These are phyloP conservation scores for Oostethus manadensis DNA, from an alignment of 2,113 vertebrate species.

Conservation along the genomic window DNA sequence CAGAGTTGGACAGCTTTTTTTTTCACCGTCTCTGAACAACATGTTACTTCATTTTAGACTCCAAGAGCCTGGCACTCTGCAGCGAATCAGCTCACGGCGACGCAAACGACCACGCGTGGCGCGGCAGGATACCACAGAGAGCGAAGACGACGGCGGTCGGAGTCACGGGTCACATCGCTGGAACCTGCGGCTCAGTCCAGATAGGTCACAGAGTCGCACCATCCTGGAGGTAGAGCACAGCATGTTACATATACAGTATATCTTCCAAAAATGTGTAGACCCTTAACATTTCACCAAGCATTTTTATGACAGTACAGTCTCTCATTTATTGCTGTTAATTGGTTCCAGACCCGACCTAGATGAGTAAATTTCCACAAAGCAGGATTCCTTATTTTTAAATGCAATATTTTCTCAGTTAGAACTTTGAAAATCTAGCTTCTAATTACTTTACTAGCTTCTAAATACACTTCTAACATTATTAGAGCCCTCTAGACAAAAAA, in stretches of 20 bases:
- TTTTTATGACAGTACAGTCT: no score
- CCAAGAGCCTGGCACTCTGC: slow-evolving; percentile 66
- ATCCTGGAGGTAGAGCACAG: slow-evolving; percentile 65
- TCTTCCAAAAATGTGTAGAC: not conserved
- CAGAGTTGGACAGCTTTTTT: slow-evolving; percentile 11
- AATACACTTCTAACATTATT: no score
- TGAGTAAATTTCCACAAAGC: no score
- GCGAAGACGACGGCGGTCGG: slow-evolving; percentile 73
- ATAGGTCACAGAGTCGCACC: slow-evolving; percentile 64
- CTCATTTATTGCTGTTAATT: no score
- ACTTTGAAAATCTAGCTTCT: no score
- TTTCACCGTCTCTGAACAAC: not conserved
- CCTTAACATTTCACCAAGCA: not conserved
- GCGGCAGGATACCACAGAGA: slow-evolving; percentile 76
- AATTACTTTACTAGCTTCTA: no score
- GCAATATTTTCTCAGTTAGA: no score
- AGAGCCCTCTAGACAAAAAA: no score
- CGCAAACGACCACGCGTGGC: slow-evolving; percentile 68
- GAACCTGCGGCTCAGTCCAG: slow-evolving; percentile 72
- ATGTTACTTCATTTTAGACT: slow-evolving; percentile 47
- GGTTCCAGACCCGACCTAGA: no score
- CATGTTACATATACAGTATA: not conserved
- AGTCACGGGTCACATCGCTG: slow-evolving; percentile 68
- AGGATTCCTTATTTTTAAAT: no score
- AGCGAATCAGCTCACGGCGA: slow-evolving; percentile 75